Evolutionary conservation across 2,888 invertebrate species (phyloP).

Genomic region (Sesia apiformis): DNA sequence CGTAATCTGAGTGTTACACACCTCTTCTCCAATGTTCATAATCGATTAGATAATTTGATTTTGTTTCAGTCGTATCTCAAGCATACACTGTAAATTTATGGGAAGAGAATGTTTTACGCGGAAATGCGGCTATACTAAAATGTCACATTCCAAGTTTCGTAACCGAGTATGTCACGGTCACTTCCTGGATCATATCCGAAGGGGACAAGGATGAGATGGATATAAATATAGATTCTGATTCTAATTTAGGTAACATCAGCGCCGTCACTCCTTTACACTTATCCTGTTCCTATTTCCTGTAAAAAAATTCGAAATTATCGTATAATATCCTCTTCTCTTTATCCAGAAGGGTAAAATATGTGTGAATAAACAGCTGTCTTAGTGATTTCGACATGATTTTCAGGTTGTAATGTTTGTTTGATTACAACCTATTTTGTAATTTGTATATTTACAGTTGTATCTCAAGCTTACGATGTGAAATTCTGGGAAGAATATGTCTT

Average conservation of each 20-base stretch:
- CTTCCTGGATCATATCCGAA: slow-evolving; percentile 90
- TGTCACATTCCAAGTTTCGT: slow-evolving; percentile 96
- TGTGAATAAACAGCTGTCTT: too few relatives aligned
- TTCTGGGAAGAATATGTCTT: slow-evolving; percentile 95
- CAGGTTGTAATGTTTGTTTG: background rate
- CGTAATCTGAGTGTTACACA: background rate
- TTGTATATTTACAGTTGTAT: slow-evolving; percentile 82
- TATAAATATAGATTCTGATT: slow-evolving; percentile 60
- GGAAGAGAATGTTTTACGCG: slow-evolving; percentile 93
- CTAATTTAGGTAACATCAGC: slow-evolving; percentile 47
- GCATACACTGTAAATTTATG: slow-evolving; percentile 91
- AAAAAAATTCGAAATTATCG: too few relatives aligned
- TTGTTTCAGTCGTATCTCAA: slow-evolving; percentile 89
- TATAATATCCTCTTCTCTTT: too few relatives aligned
- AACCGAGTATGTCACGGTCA: slow-evolving; percentile 90
- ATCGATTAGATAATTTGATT: background rate
- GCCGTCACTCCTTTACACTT: background rate
- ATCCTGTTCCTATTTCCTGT: background rate
- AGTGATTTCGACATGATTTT: background rate
- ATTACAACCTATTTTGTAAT: background rate
- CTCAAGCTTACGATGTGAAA: slow-evolving; percentile 91
- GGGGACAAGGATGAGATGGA: slow-evolving; percentile 58
- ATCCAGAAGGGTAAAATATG: too few relatives aligned
- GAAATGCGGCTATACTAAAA: slow-evolving; percentile 92
- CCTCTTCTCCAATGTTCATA: background rate